Evolutionary conservation across 2,888 invertebrate genomes (phyloP).

Genomic region (Actias luna): DNA sequence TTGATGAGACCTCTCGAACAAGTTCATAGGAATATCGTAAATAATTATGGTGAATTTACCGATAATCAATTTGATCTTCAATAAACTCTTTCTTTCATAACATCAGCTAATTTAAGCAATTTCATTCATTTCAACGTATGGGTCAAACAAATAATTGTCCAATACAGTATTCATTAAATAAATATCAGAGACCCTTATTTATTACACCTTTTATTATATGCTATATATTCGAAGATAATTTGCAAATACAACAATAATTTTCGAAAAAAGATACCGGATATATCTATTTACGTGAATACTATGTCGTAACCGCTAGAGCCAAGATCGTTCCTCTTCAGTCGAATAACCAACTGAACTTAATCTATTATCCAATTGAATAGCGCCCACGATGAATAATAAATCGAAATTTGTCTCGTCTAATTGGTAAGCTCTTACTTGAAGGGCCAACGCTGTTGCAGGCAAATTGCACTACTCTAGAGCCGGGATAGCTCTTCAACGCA

Average conservation of each 20-base stretch:
- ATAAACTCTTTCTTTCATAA: no score
- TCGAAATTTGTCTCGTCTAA: slow-evolving; percentile 68
- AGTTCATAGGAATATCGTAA: no score
- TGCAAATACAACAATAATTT: background rate
- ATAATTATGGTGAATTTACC: no score
- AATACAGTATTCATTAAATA: no score
- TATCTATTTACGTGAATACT: background rate
- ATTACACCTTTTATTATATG: no score
- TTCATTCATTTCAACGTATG: no score
- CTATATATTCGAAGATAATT: background rate
- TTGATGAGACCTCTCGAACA: no score
- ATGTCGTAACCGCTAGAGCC: background rate
- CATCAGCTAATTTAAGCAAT: no score
- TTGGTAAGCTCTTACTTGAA: slow-evolving; percentile 64
- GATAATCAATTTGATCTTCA: no score
- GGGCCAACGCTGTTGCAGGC: slow-evolving; percentile 53
- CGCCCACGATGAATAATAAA: slow-evolving; percentile 63
- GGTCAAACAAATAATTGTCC: no score
- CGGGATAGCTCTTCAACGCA: slow-evolving; percentile 52
- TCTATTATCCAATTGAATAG: slow-evolving; percentile 58
- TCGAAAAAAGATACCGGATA: background rate
- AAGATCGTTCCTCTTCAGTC: background rate
- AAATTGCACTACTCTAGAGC: slow-evolving; percentile 62
- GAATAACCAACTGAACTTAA: slow-evolving; percentile 37
- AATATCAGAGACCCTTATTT: no score